A percentile compares a stretch with the other conserved stretches of the same genome.
These are phyloP conservation scores for Harpagifer antarcticus DNA, from an alignment of 2,797 vertebrate genomes.

Conservation along the genomic window DNA sequence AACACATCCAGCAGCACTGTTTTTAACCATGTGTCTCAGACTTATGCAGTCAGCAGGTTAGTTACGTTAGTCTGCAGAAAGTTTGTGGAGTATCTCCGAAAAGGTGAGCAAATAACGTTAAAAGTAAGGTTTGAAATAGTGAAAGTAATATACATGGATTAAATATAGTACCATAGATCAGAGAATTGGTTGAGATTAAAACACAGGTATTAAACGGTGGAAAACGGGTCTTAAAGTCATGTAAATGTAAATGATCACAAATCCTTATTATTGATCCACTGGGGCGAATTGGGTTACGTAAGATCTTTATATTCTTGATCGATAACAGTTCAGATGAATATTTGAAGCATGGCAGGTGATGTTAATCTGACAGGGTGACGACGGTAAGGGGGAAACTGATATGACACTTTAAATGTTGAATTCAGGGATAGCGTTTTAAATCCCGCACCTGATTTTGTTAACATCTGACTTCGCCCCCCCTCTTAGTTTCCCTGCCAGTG, in stretches of 20 bases:
- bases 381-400: not conserved
- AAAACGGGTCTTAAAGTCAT: too few relatives aligned
- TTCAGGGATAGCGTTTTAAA: not conserved
- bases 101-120: not conserved
- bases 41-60: not conserved
- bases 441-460: conserved; percentile 21
- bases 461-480: conserved; percentile 2
- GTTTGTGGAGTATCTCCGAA: not conserved
- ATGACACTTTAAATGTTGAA: not conserved
- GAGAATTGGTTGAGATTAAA: too few relatives aligned
- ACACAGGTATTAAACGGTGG: too few relatives aligned
- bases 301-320: not conserved
- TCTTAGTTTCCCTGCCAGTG: not conserved
- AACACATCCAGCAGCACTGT: not conserved
- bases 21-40: too few relatives aligned
- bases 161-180: too few relatives aligned
- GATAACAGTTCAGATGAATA: not conserved
- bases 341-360: not conserved
- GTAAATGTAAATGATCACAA: not conserved
- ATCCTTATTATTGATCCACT: too few relatives aligned
- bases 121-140: not conserved
- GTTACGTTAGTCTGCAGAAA: not conserved
- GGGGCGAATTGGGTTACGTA: too few relatives aligned
- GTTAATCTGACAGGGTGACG: too few relatives aligned
- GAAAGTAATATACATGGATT: not conserved